Evolutionary conservation across 2,888 invertebrate genomes (phyloP), one percentile per base, ranked within the genome.

Genomic region (Blera fallax): DNA sequence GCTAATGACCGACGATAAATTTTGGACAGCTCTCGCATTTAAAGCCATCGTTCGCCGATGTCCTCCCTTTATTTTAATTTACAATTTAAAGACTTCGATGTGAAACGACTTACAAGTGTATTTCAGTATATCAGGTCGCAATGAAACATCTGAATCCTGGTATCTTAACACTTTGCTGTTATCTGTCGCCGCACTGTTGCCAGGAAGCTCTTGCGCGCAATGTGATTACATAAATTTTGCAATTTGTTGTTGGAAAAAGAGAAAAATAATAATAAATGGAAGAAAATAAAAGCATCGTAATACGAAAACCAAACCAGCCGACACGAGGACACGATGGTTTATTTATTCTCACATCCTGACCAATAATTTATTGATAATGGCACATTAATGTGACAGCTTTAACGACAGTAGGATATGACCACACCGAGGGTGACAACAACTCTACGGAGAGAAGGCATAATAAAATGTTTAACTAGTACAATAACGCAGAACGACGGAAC

Each of bases 321-420:
- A 70, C 14, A 58, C n/a, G 40, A 52, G 48, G 65, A 32, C 18
- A 34, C 45, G 14, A 70, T 78, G 52, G 74, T 58, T 73, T 74
- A 67, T 73, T 74, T 67, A 80, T 79, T 62, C 52, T 54, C 78
- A 52, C 34, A 72, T 58, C 56, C 58, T 67, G 56, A 62, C 70
- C 79, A 62, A 87, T 87, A 87, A 87, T 83, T 87, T 85, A 87
- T 83, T 85, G 85, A 77, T 85, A 87, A 87, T 85, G 85, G 85
- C 80, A 80, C 85, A 85, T 83, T 87, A 87, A 87, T 87, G 83
- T 87, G 87, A 87, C 87, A 82, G 70, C 58, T 78, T 85, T 84
- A 85, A 87, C 85, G 87, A 83, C 87, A 87, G 58, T 60, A 73
- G 85, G 87, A 87, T 82, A 81, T 79, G 82, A 72, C 79, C 80